Evolutionary conservation across 2,888 invertebrate species (phyloP), one percentile per base, ranked within the genome.

Genomic region (Lepidonotus clava): DNA sequence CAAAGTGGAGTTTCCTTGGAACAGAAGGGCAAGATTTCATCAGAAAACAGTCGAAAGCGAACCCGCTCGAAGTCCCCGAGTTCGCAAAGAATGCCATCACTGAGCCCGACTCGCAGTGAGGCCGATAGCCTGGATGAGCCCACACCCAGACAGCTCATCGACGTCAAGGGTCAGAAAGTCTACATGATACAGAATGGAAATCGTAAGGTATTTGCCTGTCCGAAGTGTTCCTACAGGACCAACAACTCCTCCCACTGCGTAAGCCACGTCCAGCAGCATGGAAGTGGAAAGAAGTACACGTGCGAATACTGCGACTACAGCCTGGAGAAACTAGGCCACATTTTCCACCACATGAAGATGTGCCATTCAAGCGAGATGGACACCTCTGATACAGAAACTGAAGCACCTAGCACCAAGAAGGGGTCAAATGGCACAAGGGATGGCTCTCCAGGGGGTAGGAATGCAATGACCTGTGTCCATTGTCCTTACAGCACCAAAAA

Each of bases 241-340:
- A 88, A 86, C 53, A 92, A 91, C 88, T 90, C 91, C 5, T 90
- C 91, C 5, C 90, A 91, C 77, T 90, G 91, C 21, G 86, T 89
- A 5, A 91, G 91, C 86, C 92, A 92, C 87, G 89, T 88, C 18
- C 89, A 89, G 66, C 91, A 92, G 83, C 89, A 89, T 34, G 89
- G 89, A 24, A 38, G 86, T 21, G 51, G 41, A 38, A 87, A 85
- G 83, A 88, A 80, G 61, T 88, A 87, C 85, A 77, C 66, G 61
- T 89, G 89, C 61, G 89, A 90, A 71, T 91, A 90, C 88, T 93
- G 93, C 89, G 92, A 93, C 87, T 93, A 93, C 90, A 93, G 93
- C 85, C 91, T 92, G 36, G 92, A 93, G 83, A 89, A 92, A 38
- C 90, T 92, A 85, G 91, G 92, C 85, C 90, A 92, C 5, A 89